These are phyloP conservation scores for Psilanteris sp. DNA, from an alignment of 1,140 invertebrate genomes.

Conservation along the genomic window DNA sequence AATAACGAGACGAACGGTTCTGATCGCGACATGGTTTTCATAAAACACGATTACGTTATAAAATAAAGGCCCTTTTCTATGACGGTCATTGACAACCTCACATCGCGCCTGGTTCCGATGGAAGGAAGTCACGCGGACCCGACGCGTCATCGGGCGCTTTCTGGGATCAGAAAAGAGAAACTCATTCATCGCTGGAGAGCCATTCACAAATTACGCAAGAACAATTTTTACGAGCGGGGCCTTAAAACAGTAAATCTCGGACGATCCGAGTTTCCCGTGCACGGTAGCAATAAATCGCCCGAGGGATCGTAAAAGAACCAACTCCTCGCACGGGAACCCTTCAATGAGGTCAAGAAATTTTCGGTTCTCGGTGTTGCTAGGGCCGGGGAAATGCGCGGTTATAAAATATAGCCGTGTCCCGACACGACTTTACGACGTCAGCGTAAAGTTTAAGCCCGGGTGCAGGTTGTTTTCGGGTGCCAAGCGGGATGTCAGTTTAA, in stretches of 20 bases:
- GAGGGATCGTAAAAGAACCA: constrained; percentile 40
- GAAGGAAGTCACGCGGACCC: no score
- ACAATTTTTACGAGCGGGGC: constrained; percentile 32
- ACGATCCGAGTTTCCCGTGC: constrained; percentile 46
- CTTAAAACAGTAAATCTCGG: constrained; percentile 55
- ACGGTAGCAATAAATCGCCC: constrained; percentile 54
- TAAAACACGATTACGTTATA: no score
- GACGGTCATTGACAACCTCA: no score
- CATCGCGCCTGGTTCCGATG: no score
- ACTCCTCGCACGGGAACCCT: constrained; percentile 44
- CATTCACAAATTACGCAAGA: constrained; percentile 37
- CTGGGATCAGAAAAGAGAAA: constrained; percentile 33
- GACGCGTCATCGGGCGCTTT: no score
- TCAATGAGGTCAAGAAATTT: constrained; percentile 42
- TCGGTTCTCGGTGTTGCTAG: constrained; percentile 41
- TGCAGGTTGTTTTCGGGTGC: constrained; percentile 22
- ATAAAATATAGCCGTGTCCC: constrained; percentile 47
- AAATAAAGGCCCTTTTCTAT: no score
- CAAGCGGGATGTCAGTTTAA: constrained; percentile 13
- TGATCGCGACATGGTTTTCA: no score
- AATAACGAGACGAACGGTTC: no score
- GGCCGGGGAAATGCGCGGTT: constrained; percentile 37
- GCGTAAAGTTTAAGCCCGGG: no score
- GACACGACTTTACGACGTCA: constrained; percentile 24
- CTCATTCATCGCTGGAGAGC: constrained; percentile 33